Conservation (phyloP, 2,113 vertebrate genomes). For the Nipponia nippon region DNA sequence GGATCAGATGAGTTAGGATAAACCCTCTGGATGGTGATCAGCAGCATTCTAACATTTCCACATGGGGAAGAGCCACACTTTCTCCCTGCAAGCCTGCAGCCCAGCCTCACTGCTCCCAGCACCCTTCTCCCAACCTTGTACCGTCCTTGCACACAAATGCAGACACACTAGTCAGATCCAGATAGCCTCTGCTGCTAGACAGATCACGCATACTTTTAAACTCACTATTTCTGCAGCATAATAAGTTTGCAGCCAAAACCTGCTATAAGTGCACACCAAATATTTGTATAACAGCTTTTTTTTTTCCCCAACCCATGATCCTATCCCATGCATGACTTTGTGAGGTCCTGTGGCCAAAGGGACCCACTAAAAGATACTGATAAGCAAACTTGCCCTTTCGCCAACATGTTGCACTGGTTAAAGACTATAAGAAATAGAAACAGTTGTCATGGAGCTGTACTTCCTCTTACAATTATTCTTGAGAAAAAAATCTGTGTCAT, state of each 20-base stretch:
- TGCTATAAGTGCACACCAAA: not conserved
- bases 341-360: not conserved
- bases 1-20: not conserved
- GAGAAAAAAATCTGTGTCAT: not conserved
- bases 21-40: not conserved
- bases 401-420: not conserved
- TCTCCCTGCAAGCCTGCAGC: not conserved
- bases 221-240: not conserved
- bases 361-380: not conserved
- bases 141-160: accelerated
- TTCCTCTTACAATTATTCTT: slow-evolving; percentile 18
- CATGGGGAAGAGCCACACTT: not conserved
- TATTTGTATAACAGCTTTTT: not conserved
- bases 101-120: not conserved
- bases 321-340: not conserved
- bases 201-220: not conserved
- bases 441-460: slow-evolving; percentile 26
- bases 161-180: not conserved
- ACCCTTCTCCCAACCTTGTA: not conserved
- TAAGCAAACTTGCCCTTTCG: not conserved
- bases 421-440: not conserved
- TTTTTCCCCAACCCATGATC: no score
- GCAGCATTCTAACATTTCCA: not conserved
- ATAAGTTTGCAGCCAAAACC: not conserved
- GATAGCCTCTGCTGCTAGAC: not conserved